phyloP scores from a whole-genome alignment of 2,113 vertebrate genomes.

The Chloebia gouldiae region DNA sequence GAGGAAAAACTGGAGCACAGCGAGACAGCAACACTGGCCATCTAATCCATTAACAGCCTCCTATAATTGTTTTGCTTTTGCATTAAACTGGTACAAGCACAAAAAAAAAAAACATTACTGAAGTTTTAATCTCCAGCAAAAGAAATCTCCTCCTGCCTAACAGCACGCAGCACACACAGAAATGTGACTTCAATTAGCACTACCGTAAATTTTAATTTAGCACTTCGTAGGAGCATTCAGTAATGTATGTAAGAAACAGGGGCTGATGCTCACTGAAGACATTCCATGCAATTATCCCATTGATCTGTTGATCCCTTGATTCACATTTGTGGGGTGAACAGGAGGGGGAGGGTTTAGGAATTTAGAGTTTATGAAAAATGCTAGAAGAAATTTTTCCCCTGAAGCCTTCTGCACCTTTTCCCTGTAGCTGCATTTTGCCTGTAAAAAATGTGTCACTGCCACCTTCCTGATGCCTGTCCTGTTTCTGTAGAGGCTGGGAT shows the following conservation, averaged over 20 bases:
- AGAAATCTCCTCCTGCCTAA: constrained; percentile 37
- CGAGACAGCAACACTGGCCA: constrained; percentile 20
- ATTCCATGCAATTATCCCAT: not conserved
- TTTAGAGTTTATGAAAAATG: not conserved
- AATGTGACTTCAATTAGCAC: constrained; percentile 55
- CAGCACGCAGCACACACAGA: constrained; percentile 19
- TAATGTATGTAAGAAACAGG: not conserved
- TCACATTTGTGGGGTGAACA: not conserved
- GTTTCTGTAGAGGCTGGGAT: not conserved
- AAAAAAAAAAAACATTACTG: constrained; percentile 59
- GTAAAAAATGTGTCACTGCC: not conserved
- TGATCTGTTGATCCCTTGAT: constrained; percentile 10
- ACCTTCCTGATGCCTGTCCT: not conserved
- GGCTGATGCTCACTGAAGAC: not conserved
- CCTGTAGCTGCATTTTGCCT: not conserved
- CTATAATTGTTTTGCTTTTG: constrained; percentile 52
- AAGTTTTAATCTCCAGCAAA: constrained; percentile 57
- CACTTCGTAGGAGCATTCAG: constrained; percentile 53
- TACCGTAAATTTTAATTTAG: constrained; percentile 53
- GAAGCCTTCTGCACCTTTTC: not conserved
- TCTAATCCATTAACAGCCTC: constrained; percentile 50
- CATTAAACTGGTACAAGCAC: constrained; percentile 42
- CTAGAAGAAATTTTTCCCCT: not conserved
- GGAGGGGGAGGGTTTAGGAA: not conserved
- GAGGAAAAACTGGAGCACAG: constrained; percentile 38